Base-by-base conservation (phyloP, 2,797 vertebrate species). In the Melanotaenia pygmaea region DNA sequence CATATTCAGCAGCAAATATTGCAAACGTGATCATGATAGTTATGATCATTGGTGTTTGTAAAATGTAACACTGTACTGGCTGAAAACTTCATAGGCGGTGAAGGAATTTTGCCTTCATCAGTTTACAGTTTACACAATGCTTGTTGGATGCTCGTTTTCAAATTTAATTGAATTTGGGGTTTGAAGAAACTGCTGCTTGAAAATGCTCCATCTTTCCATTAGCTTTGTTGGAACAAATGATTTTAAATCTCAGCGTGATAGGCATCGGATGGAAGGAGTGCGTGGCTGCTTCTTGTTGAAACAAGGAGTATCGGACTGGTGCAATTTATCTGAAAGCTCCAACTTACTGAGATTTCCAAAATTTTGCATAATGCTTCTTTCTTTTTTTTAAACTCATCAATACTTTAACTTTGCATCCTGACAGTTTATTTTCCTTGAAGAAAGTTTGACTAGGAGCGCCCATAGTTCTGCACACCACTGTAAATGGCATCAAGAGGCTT, bases 401-500 rank as follows among this genome's bases (percentile, higher is more conserved):
- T 53, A 5, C 12, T 26, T 26, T 7, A 20, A 51, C n/a, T 51
- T 24, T 26, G 11, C 12, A 22, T 53, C 2, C 22, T 53, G 50
- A 13, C 22, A 50, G 20, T 9, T n/a, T n/a, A 50, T 50, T 20
- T 24, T 4, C 24, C 22, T 22, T 24, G 12, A 7, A 4, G 47
- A 22, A 51, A 51, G 3, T 51, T 22, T 51, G 6, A 50, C 43
- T 20, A 16, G 18, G 14, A 20, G 18, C 20, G 45, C n/a, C 20
- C 20, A 50, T 50, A 50, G 8, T 50, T 50, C 8, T 50, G 47
- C 43, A 51, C 22, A 24, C 9, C n/a, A 22, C n/a, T 77, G 62
- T 43, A 68, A 72, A 56, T 56, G 54, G 56, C 69, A 65, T 54
- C 28, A 47, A 59, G 53, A 63, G 69, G 66, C 67, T 75, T 61